Percentiles rank a stretch among this genome's conserved stretches.
Conservation (phyloP, 2,797 vertebrate species). For the Sardinella longiceps region DNA sequence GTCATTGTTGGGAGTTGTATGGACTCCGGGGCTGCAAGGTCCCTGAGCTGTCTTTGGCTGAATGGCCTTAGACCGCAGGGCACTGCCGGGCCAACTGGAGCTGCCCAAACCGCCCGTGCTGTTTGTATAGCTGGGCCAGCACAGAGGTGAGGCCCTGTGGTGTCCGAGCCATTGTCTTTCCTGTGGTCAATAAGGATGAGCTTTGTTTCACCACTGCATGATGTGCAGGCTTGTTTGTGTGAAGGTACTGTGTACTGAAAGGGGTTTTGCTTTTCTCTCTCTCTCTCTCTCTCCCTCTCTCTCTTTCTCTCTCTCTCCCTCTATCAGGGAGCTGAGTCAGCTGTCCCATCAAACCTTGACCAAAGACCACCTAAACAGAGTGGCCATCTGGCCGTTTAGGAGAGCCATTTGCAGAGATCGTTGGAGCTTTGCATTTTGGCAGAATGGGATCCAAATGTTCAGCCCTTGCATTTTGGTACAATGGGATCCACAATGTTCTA, state of each 20-base stretch:
- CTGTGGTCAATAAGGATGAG: conserved; percentile 25
- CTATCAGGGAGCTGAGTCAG: conserved; percentile 38
- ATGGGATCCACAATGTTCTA: not conserved
- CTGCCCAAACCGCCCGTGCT: conserved; percentile 35
- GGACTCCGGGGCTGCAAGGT: conserved; percentile 30
- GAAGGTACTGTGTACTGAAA: conserved; percentile 28
- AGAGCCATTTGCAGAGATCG: not conserved
- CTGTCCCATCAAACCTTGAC: conserved; percentile 28
- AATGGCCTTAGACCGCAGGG: conserved; percentile 33
- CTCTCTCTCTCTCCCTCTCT: not conserved
- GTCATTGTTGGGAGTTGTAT: conserved; percentile 11
- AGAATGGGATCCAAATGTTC: not conserved
- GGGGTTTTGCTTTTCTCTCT: not conserved
- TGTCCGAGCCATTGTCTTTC: conserved; percentile 31
- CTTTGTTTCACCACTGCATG: conserved; percentile 29
- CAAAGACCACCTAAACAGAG: conserved; percentile 22
- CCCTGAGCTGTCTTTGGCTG: conserved; percentile 31
- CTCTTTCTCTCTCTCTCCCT: not conserved
- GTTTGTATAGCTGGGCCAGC: conserved; percentile 38
- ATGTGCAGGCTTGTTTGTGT: conserved; percentile 28
- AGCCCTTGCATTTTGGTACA: not conserved
- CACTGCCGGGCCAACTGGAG: conserved; percentile 26
- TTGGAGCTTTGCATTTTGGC: conserved; percentile 12
- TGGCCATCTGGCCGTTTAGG: not conserved
- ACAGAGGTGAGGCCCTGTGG: conserved; percentile 14